Evolutionary conservation across 2,797 vertebrate genomes (phyloP).

Genomic region (Corythornis leucogaster): DNA sequence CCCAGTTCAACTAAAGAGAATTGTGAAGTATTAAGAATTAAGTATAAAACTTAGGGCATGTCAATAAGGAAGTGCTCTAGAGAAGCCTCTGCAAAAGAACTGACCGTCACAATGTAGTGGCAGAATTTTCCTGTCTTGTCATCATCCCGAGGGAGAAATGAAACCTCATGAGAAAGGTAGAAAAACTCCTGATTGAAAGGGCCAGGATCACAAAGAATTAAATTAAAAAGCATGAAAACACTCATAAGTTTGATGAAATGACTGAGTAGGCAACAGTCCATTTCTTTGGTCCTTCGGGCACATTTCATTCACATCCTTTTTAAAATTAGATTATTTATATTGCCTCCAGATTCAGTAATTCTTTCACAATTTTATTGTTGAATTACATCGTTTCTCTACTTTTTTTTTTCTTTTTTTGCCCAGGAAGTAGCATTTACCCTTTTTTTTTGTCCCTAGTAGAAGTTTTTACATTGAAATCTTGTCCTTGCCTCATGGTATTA

Average conservation of each 20-base stretch:
- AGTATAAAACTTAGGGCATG: neutral
- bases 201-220: neutral
- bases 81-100: neutral
- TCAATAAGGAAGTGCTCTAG: neutral
- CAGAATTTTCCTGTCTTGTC: neutral
- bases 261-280: neutral
- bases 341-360: neutral
- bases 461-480: neutral
- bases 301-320: neutral
- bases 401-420: too few relatives aligned
- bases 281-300: neutral
- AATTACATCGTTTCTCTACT: neutral
- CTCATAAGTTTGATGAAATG: constrained; percentile 8
- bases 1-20: neutral
- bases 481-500: neutral
- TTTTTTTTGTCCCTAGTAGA: neutral
- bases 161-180: neutral
- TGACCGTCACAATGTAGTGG: neutral
- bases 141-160: neutral
- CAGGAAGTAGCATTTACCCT: neutral
- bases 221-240: neutral
- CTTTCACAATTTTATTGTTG: neutral
- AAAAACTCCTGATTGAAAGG: neutral
- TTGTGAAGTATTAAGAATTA: neutral
- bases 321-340: neutral